phyloP scores from a whole-genome alignment of 2,888 invertebrate genomes.

The Leucoma salicis region DNA sequence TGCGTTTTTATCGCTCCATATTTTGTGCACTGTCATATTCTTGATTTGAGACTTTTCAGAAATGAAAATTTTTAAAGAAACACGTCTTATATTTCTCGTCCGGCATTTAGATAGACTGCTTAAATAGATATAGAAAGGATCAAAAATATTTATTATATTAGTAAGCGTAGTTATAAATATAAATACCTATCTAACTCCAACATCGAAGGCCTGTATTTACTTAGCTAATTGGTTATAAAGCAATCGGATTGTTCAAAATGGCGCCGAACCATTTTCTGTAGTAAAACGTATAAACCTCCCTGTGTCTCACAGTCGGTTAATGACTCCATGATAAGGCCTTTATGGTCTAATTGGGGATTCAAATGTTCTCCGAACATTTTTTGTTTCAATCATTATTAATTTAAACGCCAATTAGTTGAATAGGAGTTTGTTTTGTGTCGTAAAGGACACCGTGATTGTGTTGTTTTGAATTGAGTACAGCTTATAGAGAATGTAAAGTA shows the following conservation, averaged over 20 bases:
- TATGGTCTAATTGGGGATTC: constrained; percentile 72
- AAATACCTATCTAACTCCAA: constrained; percentile 26
- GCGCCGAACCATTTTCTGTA: constrained; percentile 74
- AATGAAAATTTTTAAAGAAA: too few species aligned
- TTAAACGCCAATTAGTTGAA: constrained; percentile 68
- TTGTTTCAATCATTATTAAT: constrained; percentile 68
- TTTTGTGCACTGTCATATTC: too few species aligned
- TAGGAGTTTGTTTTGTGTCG: constrained; percentile 25
- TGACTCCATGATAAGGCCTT: constrained; percentile 72
- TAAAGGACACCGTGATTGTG: constrained; percentile 16
- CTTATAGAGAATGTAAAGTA: constrained; percentile 1
- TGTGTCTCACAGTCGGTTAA: constrained; percentile 68
- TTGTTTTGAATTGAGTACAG: constrained; percentile 8
- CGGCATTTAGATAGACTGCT: too few species aligned
- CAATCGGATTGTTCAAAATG: constrained; percentile 69
- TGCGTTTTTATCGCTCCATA: too few species aligned
- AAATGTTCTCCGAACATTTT: constrained; percentile 56
- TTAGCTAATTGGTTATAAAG: constrained; percentile 78
- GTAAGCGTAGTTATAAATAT: too few species aligned
- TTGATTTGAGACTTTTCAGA: too few species aligned
- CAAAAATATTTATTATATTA: too few species aligned
- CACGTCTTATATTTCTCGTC: too few species aligned
- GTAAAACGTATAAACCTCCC: constrained; percentile 80
- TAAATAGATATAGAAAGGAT: too few species aligned
- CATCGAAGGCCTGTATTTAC: constrained; percentile 63